These are phyloP conservation scores for Hoplodrina ambigua DNA, from an alignment of 2,888 invertebrate species.

Conservation along the genomic window DNA sequence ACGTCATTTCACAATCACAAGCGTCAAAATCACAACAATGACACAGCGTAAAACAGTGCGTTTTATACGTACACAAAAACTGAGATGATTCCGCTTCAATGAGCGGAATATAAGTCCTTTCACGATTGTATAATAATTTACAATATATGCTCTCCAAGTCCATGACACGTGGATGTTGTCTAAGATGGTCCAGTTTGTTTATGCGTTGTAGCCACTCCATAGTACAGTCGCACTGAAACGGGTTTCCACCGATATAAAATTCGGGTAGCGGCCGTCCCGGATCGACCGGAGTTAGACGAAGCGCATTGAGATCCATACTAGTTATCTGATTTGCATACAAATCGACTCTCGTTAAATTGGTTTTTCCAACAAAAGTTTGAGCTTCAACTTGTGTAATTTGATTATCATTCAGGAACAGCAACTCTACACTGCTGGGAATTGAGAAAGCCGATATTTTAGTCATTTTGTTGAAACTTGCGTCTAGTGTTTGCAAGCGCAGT, in stretches of 20 bases:
- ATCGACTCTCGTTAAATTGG: conserved; percentile 97
- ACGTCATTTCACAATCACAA: conserved; percentile 99
- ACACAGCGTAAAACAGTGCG: conserved; percentile 98
- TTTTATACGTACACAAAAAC: conserved; percentile 97
- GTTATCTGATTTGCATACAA: conserved; percentile 97
- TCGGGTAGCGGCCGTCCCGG: conserved; percentile 94
- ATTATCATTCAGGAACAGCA: conserved; percentile 97
- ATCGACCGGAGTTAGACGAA: conserved; percentile 95
- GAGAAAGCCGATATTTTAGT: conserved; percentile 93
- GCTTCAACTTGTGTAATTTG: conserved; percentile 96
- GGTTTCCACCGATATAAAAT: conserved; percentile 98
- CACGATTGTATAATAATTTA: conserved; percentile 95
- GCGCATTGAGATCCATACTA: conserved; percentile 96
- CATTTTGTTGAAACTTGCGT: conserved; percentile 97
- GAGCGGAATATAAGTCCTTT: conserved; percentile 95
- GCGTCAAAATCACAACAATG: conserved; percentile 99
- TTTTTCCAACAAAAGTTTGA: conserved; percentile 96
- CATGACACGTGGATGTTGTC: conserved; percentile 97
- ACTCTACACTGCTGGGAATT: conserved; percentile 95
- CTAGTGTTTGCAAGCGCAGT: conserved; percentile 94
- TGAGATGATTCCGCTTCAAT: conserved; percentile 96
- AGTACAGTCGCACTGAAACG: conserved; percentile 98
- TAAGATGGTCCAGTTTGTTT: conserved; percentile 94
- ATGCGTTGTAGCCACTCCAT: conserved; percentile 98
- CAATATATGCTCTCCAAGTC: conserved; percentile 97